Evolutionary conservation across 1,140 invertebrate genomes (phyloP).

Genomic region (Drosophila dunni): DNA sequence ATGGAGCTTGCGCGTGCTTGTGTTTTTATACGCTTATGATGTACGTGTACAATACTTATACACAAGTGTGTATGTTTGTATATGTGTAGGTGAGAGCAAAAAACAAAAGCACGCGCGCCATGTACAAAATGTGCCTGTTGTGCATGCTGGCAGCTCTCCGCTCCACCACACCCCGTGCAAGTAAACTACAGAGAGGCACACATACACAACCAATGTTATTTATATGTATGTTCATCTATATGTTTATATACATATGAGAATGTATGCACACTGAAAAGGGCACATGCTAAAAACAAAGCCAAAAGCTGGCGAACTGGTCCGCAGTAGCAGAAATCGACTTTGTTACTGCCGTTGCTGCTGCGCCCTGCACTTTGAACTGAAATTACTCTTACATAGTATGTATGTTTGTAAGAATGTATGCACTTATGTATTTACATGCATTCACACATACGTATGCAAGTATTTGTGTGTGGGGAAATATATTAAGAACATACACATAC

Average conservation of each 20-base stretch:
- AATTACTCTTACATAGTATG: constrained; percentile 32
- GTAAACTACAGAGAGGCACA: constrained; percentile 17
- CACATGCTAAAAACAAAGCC: constrained; percentile 76
- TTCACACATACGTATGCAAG: neutral
- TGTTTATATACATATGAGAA: neutral
- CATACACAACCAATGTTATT: neutral
- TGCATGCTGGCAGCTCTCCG: constrained; percentile 37
- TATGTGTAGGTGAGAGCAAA: constrained; percentile 34
- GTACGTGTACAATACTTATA: constrained; percentile 3
- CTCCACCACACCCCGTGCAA: constrained; percentile 31
- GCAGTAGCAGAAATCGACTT: constrained; percentile 29
- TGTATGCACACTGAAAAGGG: constrained; percentile 53
- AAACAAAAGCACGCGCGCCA: constrained; percentile 44
- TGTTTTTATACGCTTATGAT: constrained; percentile 9
- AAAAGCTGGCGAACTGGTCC: constrained; percentile 63
- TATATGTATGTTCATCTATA: neutral
- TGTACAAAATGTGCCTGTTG: constrained; percentile 44
- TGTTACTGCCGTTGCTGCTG: constrained; percentile 7
- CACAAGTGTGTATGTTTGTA: neutral
- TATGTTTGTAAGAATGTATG: constrained; percentile 5
- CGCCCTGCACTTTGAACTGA: constrained; percentile 48
- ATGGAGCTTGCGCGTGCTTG: constrained; percentile 51
- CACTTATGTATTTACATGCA: neutral
- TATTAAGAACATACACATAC: neutral
- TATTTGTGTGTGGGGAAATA: neutral